These are phyloP conservation scores for Leptonema lineaticorne DNA, from an alignment of 1,140 invertebrate species.

Conservation along the genomic window DNA sequence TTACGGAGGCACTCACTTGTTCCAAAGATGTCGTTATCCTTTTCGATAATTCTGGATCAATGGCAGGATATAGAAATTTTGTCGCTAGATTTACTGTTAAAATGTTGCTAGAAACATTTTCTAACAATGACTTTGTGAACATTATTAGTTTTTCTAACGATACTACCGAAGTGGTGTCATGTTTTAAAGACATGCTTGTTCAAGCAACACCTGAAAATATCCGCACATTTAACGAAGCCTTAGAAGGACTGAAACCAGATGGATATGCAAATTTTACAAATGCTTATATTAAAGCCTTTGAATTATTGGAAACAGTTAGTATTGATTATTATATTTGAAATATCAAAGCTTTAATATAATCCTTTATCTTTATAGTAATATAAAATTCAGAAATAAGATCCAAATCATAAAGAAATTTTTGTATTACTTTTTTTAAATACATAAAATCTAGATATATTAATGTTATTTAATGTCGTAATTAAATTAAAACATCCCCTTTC, in stretches of 20 bases:
- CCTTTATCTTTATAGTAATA: no score
- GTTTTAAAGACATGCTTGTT: conserved; percentile 81
- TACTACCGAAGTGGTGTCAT: conserved; percentile 69
- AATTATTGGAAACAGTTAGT: conserved; percentile 69
- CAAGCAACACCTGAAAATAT: conserved; percentile 93
- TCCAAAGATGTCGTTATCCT: conserved; percentile 97
- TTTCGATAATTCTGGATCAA: conserved; percentile 95
- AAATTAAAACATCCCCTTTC: no score
- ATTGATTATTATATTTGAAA: conserved; percentile 18
- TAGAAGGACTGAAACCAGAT: conserved; percentile 68
- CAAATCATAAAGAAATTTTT: no score
- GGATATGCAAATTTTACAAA: conserved; percentile 84
- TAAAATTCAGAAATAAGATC: no score
- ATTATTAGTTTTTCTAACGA: conserved; percentile 76
- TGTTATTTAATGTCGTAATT: no score
- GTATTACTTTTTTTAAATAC: no score
- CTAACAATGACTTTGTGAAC: conserved; percentile 97
- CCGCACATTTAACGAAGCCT: conserved; percentile 68
- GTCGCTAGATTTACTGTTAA: conserved; percentile 72
- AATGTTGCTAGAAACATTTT: conserved; percentile 91
- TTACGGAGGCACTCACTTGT: conserved; percentile 95
- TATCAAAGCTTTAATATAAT: no score
- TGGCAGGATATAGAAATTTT: conserved; percentile 80
- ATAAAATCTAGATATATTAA: no score
- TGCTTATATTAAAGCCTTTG: conserved; percentile 85